Evolutionary conservation across 2,888 invertebrate genomes (phyloP).

Genomic region (Rosalia funebris): DNA sequence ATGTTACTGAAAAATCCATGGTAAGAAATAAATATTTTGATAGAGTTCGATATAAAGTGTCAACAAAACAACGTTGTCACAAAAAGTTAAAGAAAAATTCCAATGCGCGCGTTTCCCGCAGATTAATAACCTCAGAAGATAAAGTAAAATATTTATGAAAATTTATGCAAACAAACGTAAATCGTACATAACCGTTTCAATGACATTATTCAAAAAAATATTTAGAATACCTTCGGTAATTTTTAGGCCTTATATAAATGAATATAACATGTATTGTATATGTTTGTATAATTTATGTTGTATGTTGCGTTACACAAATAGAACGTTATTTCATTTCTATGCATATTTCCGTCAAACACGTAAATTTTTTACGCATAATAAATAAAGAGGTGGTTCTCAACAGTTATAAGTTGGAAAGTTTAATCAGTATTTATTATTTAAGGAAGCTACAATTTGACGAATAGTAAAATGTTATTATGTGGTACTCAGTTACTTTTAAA

Average conservation of each 20-base stretch:
- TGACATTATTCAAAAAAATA: neutral
- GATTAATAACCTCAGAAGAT: neutral
- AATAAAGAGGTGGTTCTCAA: neutral
- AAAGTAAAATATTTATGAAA: neutral
- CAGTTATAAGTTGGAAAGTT: too few species aligned
- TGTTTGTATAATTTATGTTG: neutral
- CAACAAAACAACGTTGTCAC: too few species aligned
- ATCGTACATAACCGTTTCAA: neutral
- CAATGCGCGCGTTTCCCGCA: too few species aligned
- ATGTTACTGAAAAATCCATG: too few species aligned
- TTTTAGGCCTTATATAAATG: neutral
- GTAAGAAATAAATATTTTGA: too few species aligned
- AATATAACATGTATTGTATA: too few species aligned
- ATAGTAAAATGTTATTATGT: too few species aligned
- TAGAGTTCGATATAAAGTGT: too few species aligned
- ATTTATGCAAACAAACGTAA: neutral
- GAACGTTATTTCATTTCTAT: conserved; percentile 2
- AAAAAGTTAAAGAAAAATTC: too few species aligned
- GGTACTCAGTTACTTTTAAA: too few species aligned
- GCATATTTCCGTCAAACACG: conserved; percentile 15
- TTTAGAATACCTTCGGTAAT: neutral
- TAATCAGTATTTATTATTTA: too few species aligned
- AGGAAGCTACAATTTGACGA: too few species aligned
- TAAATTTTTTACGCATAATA: conserved; percentile 12
- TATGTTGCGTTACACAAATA: neutral